Evolutionary conservation across 1,140 invertebrate species (phyloP).

Genomic region (Drosophila saltans): DNA sequence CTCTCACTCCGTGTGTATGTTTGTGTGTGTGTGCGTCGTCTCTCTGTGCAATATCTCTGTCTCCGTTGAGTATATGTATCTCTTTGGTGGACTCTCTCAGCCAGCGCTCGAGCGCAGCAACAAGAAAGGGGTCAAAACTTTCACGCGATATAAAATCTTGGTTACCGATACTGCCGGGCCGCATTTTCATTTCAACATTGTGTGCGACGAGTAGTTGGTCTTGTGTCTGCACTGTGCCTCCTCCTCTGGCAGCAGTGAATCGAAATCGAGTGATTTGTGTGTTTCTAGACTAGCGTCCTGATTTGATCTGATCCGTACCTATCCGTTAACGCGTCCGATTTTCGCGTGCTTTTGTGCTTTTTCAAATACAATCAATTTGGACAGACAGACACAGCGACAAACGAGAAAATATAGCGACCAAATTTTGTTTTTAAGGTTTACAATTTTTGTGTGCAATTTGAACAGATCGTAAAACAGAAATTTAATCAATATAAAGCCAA

Average conservation of each 20-base stretch:
- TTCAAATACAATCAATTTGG: constrained; percentile 12
- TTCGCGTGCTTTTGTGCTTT: constrained; percentile 30
- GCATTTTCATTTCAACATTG: constrained; percentile 82
- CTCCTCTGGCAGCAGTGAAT: constrained; percentile 35
- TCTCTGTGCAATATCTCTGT: neutral
- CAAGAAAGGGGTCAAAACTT: constrained; percentile 83
- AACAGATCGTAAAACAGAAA: constrained; percentile 41
- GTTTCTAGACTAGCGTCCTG: constrained; percentile 42
- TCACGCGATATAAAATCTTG: constrained; percentile 83
- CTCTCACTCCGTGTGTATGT: constrained; percentile 25
- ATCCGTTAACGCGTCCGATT: constrained; percentile 30
- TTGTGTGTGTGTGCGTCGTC: neutral
- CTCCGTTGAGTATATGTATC: neutral
- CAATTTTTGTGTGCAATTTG: constrained; percentile 63
- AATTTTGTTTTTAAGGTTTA: constrained; percentile 48
- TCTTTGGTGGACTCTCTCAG: constrained; percentile 13
- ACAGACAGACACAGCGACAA: constrained; percentile 26
- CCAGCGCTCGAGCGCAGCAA: constrained; percentile 58
- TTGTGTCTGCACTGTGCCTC: constrained; percentile 38
- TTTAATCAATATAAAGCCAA: constrained; percentile 17
- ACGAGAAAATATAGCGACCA: constrained; percentile 42
- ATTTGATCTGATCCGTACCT: constrained; percentile 12
- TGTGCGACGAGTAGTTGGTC: constrained; percentile 71
- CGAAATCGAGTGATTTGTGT: constrained; percentile 18
- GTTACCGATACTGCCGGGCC: constrained; percentile 71